These are phyloP conservation scores for Tribolium madens DNA, from an alignment of 1,140 invertebrate species.

Conservation along the genomic window DNA sequence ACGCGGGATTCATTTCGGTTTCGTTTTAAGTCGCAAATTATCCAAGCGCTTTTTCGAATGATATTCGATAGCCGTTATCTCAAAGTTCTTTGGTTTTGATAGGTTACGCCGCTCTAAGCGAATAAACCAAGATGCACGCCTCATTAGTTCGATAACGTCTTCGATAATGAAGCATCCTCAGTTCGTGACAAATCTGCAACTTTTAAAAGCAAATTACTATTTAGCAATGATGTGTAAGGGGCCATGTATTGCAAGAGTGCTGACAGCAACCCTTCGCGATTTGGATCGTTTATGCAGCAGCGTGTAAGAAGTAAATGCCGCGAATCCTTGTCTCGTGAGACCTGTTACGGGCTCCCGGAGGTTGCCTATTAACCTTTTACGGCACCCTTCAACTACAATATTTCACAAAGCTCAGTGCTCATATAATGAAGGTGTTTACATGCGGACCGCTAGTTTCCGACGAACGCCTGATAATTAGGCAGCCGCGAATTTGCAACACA, in stretches of 20 bases:
- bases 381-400: constrained; percentile 50
- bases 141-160: constrained; percentile 14
- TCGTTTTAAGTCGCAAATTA: not conserved
- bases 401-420: constrained; percentile 53
- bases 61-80: constrained; percentile 9
- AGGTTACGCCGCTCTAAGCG: not conserved
- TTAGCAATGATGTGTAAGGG: not conserved
- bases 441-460: constrained; percentile 52
- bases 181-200: not conserved
- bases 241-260: constrained; percentile 12
- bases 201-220: not conserved
- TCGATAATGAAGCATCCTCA: constrained; percentile 22
- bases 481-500: constrained; percentile 46
- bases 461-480: constrained; percentile 54
- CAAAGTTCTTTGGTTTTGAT: not conserved
- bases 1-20: not conserved
- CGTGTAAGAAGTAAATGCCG: constrained; percentile 49
- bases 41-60: not conserved
- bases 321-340: constrained; percentile 46
- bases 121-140: constrained; percentile 8
- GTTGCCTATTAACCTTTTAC: constrained; percentile 56
- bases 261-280: constrained; percentile 39
- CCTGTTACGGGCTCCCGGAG: constrained; percentile 51
- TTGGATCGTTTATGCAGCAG: constrained; percentile 49
- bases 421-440: constrained; percentile 57